Conservation (phyloP, 37 sponge, comb jelly and placozoan species). For the Dysidea cf. avara region DNA sequence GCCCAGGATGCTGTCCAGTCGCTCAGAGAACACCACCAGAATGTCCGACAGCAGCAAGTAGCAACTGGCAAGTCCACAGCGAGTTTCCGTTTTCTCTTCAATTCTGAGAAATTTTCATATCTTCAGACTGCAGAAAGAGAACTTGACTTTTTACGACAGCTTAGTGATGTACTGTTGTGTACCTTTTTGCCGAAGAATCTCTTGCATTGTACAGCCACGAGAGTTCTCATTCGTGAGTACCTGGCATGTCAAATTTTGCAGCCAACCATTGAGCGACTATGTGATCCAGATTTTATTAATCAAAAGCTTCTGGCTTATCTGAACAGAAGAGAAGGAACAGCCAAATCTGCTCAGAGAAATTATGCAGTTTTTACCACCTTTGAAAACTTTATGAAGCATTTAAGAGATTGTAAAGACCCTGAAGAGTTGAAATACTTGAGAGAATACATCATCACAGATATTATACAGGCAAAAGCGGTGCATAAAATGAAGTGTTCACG, state of each 20-base stretch:
- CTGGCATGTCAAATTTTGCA: conserved; percentile 56
- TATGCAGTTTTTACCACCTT: conserved; percentile 57
- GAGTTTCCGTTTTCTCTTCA: conserved; percentile 5
- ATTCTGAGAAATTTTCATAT: conserved; percentile 53
- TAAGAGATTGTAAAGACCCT: conserved; percentile 59
- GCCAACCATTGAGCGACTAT: conserved; percentile 75
- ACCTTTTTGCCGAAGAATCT: conserved; percentile 38
- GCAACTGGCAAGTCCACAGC: not conserved
- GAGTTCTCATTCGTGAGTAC: conserved; percentile 68
- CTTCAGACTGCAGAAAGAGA: conserved; percentile 61
- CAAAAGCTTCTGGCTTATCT: conserved; percentile 70
- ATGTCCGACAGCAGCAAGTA: conserved; percentile 35
- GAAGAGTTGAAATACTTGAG: conserved; percentile 63
- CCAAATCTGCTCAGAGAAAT: conserved; percentile 36
- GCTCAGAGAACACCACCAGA: conserved; percentile 42
- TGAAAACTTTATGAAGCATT: conserved; percentile 80
- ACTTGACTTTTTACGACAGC: conserved; percentile 66
- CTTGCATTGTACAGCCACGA: conserved; percentile 55
- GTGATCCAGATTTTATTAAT: conserved; percentile 92
- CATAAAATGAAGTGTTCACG: conserved; percentile 64
- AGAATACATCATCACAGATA: conserved; percentile 78
- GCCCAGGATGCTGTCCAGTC: conserved; percentile 48
- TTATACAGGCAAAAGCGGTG: conserved; percentile 86
- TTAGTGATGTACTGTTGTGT: conserved; percentile 71
- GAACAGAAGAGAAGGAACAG: conserved; percentile 44